Percentiles rank a stretch among this genome's conserved stretches.
These are phyloP conservation scores for Nannoperca obscura DNA, from an alignment of 2,797 vertebrate genomes.

Conservation along the genomic window DNA sequence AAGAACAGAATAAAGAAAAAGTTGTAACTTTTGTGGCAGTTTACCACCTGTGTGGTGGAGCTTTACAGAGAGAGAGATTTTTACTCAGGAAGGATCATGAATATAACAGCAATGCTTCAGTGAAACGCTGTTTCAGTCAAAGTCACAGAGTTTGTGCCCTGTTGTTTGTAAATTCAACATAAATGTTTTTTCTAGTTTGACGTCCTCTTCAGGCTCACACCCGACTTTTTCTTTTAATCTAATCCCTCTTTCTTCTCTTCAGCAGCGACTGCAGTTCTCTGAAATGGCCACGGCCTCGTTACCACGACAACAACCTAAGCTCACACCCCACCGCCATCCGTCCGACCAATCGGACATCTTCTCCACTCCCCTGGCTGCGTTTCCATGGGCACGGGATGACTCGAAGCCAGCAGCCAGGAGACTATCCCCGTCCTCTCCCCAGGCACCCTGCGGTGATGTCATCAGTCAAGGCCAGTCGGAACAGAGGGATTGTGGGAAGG, in stretches of 20 bases:
- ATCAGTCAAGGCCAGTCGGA: slow-evolving; percentile 45
- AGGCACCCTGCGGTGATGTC: slow-evolving; percentile 57
- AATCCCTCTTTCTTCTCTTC: slow-evolving; percentile 26
- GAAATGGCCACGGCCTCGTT: slow-evolving; percentile 68
- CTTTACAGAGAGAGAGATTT: background rate
- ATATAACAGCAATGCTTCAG: background rate
- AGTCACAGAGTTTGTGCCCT: background rate
- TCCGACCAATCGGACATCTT: slow-evolving; percentile 73
- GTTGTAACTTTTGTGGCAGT: background rate
- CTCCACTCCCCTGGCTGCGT: slow-evolving; percentile 75
- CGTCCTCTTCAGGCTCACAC: background rate
- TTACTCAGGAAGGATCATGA: background rate
- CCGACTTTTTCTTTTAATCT: background rate
- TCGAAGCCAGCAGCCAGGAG: slow-evolving; percentile 65
- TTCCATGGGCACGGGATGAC: slow-evolving; percentile 88
- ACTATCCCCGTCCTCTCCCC: slow-evolving; percentile 62
- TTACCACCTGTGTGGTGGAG: background rate
- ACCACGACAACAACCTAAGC: slow-evolving; percentile 74
- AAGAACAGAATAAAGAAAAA: background rate
- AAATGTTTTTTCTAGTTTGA: background rate
- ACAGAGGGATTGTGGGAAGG: slow-evolving; percentile 60
- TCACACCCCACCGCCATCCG: slow-evolving; percentile 69
- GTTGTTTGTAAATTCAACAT: slow-evolving; percentile 5
- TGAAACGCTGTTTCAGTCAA: slow-evolving; percentile 3
- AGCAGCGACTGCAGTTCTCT: slow-evolving; percentile 84